Evolutionary conservation across 2,888 invertebrate genomes (phyloP).

Genomic region (Acanthosepion esculentum): DNA sequence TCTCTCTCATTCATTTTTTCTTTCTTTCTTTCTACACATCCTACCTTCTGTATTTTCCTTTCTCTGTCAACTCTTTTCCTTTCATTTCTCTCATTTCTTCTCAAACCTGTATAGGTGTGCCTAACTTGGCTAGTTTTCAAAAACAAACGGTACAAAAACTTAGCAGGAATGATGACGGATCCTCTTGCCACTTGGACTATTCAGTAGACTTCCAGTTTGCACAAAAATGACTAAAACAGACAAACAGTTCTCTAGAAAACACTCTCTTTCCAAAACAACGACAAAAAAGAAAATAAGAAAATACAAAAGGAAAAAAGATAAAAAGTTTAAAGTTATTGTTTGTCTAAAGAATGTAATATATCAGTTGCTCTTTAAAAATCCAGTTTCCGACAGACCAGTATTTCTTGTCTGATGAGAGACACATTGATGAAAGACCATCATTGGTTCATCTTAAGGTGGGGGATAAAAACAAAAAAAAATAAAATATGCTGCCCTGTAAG

Average conservation of each 20-base stretch:
- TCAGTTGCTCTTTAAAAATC: background rate
- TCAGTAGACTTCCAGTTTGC: constrained; percentile 14
- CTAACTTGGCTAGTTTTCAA: constrained; percentile 33
- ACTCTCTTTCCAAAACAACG: constrained; percentile 15
- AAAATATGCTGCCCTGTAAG: background rate
- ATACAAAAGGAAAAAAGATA: too few relatives aligned
- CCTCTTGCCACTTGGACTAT: constrained; percentile 9
- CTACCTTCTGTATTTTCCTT: background rate
- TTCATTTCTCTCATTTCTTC: background rate
- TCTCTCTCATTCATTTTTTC: background rate
- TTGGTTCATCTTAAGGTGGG: background rate
- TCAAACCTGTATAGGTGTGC: constrained; percentile 33
- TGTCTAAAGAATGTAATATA: background rate
- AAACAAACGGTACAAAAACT: background rate
- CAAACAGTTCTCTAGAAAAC: background rate
- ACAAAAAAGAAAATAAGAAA: background rate
- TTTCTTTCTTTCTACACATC: background rate
- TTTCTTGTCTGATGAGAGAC: background rate
- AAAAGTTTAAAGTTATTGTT: background rate
- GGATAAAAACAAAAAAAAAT: background rate
- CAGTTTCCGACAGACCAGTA: constrained; percentile 33
- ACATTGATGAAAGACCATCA: background rate
- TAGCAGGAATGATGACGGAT: background rate
- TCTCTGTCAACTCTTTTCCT: too few relatives aligned
- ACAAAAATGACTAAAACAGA: constrained; percentile 33